Evolutionary conservation across 2,888 invertebrate species (phyloP).

Genomic region (Syritta pipiens): DNA sequence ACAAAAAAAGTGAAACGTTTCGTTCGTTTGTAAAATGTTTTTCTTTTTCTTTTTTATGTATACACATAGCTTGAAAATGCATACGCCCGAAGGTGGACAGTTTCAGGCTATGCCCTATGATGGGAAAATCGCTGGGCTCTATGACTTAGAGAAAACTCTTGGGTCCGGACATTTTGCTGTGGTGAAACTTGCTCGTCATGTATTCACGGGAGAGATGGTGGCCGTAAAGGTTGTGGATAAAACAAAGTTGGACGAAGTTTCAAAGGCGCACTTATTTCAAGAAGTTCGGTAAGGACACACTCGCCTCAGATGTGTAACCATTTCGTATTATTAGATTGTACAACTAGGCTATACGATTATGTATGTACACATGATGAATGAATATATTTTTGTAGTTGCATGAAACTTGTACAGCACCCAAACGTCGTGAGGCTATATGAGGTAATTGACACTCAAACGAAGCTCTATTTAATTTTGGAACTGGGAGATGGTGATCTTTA

Average conservation of each 20-base stretch:
- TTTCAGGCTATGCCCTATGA: slow-evolving; percentile 81
- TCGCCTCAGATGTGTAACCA: slow-evolving; percentile 2
- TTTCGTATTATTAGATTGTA: slow-evolving; percentile 40
- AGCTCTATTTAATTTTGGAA: slow-evolving; percentile 97
- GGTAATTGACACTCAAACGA: slow-evolving; percentile 99
- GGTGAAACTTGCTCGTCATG: slow-evolving; percentile 98
- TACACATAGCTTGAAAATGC: slow-evolving; percentile 58
- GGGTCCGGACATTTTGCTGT: slow-evolving; percentile 99
- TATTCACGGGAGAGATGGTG: slow-evolving; percentile 99
- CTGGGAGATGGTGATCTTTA: slow-evolving; percentile 99
- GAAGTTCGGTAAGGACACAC: slow-evolving; percentile 86
- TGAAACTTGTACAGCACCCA: slow-evolving; percentile 99
- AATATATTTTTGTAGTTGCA: slow-evolving; percentile 84
- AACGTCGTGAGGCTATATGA: slow-evolving; percentile 99
- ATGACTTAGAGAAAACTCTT: slow-evolving; percentile 97
- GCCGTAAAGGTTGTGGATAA: slow-evolving; percentile 99
- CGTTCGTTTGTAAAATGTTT: too few relatives aligned
- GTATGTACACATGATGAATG: slow-evolving; percentile 3
- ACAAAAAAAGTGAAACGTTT: too few relatives aligned
- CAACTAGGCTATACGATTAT: slow-evolving; percentile 21
- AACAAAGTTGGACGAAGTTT: slow-evolving; percentile 97
- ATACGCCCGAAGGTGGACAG: slow-evolving; percentile 60
- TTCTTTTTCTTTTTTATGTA: slow-evolving; percentile 12
- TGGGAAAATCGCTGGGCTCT: slow-evolving; percentile 96
- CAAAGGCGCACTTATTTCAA: slow-evolving; percentile 97